These are phyloP conservation scores for Ormyrus nitidulus DNA, from an alignment of 2,888 invertebrate species.

Conservation along the genomic window DNA sequence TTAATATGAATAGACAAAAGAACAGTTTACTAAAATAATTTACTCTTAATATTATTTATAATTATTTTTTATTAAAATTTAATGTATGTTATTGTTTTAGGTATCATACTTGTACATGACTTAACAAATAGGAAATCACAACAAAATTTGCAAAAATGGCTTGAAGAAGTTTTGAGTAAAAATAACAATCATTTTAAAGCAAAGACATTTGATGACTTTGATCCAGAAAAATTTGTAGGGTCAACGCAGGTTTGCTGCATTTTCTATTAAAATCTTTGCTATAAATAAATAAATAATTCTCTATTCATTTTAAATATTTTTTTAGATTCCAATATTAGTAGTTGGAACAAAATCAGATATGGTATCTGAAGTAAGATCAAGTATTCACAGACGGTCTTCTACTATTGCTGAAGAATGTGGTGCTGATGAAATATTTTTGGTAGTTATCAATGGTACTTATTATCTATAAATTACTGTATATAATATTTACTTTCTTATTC, in stretches of 20 bases:
- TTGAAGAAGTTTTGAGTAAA: conserved; percentile 90
- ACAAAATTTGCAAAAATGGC: conserved; percentile 94
- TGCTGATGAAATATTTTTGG: conserved; percentile 94
- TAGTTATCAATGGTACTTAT: conserved; percentile 60
- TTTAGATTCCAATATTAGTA: conserved; percentile 92
- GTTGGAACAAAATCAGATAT: conserved; percentile 96
- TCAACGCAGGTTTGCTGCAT: conserved; percentile 80
- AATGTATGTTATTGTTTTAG: conserved; percentile 73
- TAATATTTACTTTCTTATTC: conserved; percentile 18
- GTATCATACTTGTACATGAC: conserved; percentile 97
- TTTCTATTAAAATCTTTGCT: conserved; percentile 22
- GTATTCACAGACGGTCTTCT: conserved; percentile 78
- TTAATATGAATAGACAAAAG: no score
- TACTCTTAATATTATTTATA: conserved; percentile 56
- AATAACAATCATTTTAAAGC: conserved; percentile 77
- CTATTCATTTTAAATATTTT: conserved; percentile 58
- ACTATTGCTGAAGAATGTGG: conserved; percentile 92
- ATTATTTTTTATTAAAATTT: conserved; percentile 16
- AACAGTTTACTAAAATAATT: conserved; percentile 3
- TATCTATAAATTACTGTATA: not conserved
- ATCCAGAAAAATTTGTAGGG: conserved; percentile 91
- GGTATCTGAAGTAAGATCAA: conserved; percentile 85
- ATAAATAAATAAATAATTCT: not conserved
- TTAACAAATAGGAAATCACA: conserved; percentile 97
- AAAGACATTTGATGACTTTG: conserved; percentile 82